A percentile compares a stretch with the other conserved stretches of the same genome.
Evolutionary conservation across 2,888 invertebrate genomes (phyloP).

Genomic region (Ceraclea dissimilis): DNA sequence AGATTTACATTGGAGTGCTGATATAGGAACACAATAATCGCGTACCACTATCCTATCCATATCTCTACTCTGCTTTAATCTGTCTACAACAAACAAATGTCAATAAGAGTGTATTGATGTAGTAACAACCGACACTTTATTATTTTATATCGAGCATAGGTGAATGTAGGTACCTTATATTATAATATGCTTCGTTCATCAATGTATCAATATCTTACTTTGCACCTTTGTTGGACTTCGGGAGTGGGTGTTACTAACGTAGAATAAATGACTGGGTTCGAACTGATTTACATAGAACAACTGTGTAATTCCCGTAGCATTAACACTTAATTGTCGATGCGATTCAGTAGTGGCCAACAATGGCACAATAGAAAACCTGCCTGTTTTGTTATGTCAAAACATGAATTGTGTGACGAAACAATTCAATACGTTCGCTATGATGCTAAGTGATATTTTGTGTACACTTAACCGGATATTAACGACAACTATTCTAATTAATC

Average conservation of each 20-base stretch:
- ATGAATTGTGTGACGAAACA: conserved; percentile 3
- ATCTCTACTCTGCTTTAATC: neutral
- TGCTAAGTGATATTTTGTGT: neutral
- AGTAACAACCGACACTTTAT: neutral
- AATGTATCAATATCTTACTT: conserved; percentile 9
- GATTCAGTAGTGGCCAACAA: conserved; percentile 17
- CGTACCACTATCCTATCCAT: neutral
- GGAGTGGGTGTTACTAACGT: conserved; percentile 20
- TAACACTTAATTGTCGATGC: conserved; percentile 26
- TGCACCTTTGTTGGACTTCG: conserved; percentile 8
- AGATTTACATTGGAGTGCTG: neutral
- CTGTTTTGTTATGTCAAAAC: conserved; percentile 1
- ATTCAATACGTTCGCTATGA: neutral
- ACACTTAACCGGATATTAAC: neutral
- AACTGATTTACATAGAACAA: conserved; percentile 27
- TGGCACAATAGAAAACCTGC: conserved; percentile 1
- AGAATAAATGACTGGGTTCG: conserved; percentile 24
- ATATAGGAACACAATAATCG: neutral
- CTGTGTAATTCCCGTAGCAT: conserved; percentile 26
- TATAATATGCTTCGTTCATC: conserved; percentile 5
- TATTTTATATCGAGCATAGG: neutral
- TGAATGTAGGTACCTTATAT: neutral
- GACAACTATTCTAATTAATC: too few relatives aligned
- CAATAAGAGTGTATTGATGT: neutral
- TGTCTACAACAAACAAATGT: neutral